Percentiles rank a stretch among this genome's conserved stretches.
Conservation (phyloP, 2,888 invertebrate species). For the Apotomis betuletana region DNA sequence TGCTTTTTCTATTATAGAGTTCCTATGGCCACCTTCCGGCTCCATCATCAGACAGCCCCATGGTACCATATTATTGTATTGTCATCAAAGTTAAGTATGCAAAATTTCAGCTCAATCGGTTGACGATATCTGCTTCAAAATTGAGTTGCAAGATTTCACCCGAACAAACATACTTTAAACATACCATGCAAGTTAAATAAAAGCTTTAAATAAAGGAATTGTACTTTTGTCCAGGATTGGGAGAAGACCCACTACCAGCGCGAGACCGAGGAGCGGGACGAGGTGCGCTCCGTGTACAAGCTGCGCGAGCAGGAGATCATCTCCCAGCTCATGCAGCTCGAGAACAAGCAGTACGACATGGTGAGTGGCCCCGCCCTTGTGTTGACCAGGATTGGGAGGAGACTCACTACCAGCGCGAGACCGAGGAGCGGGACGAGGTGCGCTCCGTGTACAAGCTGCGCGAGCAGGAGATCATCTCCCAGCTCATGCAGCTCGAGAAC, state of each 20-base stretch:
- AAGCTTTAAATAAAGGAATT: no score
- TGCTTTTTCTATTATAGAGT: no score
- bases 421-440: slow-evolving; percentile 72
- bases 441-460: slow-evolving; percentile 71
- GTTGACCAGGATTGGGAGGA: slow-evolving; percentile 77
- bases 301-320: slow-evolving; percentile 82
- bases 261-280: slow-evolving; percentile 73
- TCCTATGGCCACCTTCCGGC: no score
- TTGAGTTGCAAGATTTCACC: no score
- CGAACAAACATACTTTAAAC: no score
- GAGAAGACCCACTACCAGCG: slow-evolving; percentile 71
- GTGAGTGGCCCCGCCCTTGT: slow-evolving; percentile 59
- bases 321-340: slow-evolving; percentile 84
- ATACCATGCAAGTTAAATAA: no score
- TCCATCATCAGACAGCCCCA: no score
- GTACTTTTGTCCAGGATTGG: slow-evolving; percentile 69
- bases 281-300: slow-evolving; percentile 70
- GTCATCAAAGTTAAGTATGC: no score
- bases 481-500: slow-evolving; percentile 84
- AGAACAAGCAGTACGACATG: slow-evolving; percentile 83
- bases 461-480: slow-evolving; percentile 83
- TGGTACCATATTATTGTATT: no score
- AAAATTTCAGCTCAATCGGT: no score
- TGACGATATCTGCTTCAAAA: no score
- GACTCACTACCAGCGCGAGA: slow-evolving; percentile 68